Conservation (phyloP, 92 coral and sea anemone genomes). For the Epizoanthus illoricatus region DNA sequence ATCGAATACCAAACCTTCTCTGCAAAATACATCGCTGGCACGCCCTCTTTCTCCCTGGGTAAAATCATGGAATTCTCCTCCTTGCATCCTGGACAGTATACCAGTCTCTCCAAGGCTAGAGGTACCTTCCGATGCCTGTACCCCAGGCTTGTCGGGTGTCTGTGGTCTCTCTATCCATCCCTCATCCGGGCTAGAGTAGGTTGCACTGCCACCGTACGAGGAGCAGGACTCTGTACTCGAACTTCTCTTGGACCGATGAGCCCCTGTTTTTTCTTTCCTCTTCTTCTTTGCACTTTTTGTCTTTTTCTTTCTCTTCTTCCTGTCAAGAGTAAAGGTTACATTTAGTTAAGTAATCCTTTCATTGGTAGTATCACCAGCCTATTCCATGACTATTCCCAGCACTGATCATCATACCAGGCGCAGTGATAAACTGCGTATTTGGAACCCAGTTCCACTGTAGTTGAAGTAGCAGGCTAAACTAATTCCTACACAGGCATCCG, state of each 20-base stretch:
- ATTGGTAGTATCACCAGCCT: no score
- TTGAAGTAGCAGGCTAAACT: no score
- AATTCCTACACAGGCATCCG: not conserved
- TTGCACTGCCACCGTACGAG: not conserved
- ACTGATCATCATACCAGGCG: no score
- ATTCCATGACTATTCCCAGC: no score
- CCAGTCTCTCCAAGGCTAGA: not conserved
- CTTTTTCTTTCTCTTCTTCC: slow-evolving; percentile 36
- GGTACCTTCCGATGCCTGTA: not conserved
- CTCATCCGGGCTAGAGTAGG: slow-evolving; percentile 9
- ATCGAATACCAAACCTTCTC: not conserved
- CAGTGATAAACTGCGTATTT: no score
- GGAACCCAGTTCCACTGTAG: no score
- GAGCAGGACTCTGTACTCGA: slow-evolving; percentile 38
- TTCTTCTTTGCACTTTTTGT: slow-evolving; percentile 12
- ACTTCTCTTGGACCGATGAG: not conserved
- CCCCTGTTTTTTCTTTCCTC: not conserved
- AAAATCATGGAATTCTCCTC: not conserved
- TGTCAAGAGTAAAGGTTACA: not conserved
- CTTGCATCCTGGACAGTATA: not conserved
- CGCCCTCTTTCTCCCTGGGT: not conserved
- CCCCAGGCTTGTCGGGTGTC: not conserved
- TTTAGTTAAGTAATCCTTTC: no score
- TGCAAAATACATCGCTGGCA: not conserved
- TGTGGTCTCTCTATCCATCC: slow-evolving; percentile 29